Evolutionary conservation across 2,113 vertebrate species (phyloP), one percentile per base, ranked within the genome.

Genomic region (Saguinus midas): DNA sequence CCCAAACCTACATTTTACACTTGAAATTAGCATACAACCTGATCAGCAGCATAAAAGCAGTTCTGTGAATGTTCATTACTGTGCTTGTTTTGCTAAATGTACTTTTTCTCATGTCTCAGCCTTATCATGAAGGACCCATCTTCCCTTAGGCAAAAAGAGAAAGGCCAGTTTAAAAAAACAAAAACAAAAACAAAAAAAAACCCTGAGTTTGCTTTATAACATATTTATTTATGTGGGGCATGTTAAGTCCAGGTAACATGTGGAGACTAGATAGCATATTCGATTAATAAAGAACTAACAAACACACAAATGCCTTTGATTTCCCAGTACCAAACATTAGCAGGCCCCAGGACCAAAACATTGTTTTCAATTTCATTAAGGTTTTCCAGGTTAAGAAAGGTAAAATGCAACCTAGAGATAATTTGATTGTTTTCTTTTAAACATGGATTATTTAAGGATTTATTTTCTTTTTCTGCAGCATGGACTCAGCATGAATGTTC

Each of bases 301-400:
- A 93, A 17, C 6, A 91, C 82, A 94, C 20, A 90, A 87, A 79
- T 8, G 35, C 5, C 75, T 88, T 64, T 75, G 55, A 95, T 97
- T 97, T 96, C 21, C 29, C 35, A 48, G 45, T 9, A 48, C 45
- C 45, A 48, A 48, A 48, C 75, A 96, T 43, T 81, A 90, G 93
- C 40, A 92, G 9, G 3, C 25, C 17, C 68, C 32, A 83, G 48
- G 79, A 93, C 29, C 11, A 97, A 78, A 90, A 93, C 68, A 37
- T 68, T 50, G 70, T 97, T 97, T 96, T 78, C 66, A 92, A 2
- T 96, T 97, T 98, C 97, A 97, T 97, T 94, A 96, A 78, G 73
- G 68, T 95, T 90, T 97, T 37, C 3, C 18, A 82, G 80, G 27
- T 72, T 81, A 75, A 96, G 70, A 57, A 92, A 97, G 20, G 13